Evolutionary conservation across 2,113 vertebrate genomes (phyloP).

Genomic region (Oreochromis niloticus): DNA sequence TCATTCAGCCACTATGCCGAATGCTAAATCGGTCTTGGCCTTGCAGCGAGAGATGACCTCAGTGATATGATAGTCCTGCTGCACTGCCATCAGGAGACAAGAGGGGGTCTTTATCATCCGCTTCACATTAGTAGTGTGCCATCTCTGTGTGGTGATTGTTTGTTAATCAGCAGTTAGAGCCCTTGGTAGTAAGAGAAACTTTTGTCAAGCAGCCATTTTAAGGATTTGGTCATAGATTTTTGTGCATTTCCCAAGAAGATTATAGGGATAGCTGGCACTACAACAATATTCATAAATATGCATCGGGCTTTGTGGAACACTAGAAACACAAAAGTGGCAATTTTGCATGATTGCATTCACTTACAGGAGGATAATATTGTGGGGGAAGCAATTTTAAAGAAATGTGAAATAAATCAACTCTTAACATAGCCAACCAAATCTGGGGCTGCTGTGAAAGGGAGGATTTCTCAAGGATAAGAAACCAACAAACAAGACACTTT

Average conservation of each 20-base stretch:
- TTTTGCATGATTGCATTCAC: conserved; percentile 49
- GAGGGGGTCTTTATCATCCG: conserved; percentile 11
- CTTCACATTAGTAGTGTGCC: not conserved
- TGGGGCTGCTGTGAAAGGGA: not conserved
- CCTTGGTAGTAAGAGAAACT: not conserved
- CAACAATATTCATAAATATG: conserved; percentile 51
- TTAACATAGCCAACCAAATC: conserved; percentile 2
- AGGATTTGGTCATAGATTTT: conserved; percentile 14
- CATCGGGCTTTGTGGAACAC: conserved; percentile 28
- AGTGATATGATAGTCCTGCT: conserved; percentile 14
- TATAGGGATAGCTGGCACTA: not conserved
- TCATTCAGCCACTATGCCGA: not conserved
- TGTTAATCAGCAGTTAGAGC: conserved; percentile 6
- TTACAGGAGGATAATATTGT: conserved; percentile 1
- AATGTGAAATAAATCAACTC: not conserved
- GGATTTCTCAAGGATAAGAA: not conserved
- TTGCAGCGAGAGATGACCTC: conserved; percentile 31
- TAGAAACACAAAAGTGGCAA: conserved; percentile 33
- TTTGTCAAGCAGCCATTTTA: conserved; percentile 17
- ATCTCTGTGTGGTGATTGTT: conserved; percentile 5
- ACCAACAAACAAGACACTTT: not conserved
- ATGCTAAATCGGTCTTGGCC: conserved; percentile 30
- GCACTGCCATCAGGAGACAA: conserved; percentile 1
- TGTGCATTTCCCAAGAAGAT: conserved; percentile 2
- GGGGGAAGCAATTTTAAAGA: conserved; percentile 17